Percentiles rank a stretch among this genome's conserved stretches.
Conservation (phyloP, 2,797 vertebrate genomes). For the Semotilus atromaculatus region DNA sequence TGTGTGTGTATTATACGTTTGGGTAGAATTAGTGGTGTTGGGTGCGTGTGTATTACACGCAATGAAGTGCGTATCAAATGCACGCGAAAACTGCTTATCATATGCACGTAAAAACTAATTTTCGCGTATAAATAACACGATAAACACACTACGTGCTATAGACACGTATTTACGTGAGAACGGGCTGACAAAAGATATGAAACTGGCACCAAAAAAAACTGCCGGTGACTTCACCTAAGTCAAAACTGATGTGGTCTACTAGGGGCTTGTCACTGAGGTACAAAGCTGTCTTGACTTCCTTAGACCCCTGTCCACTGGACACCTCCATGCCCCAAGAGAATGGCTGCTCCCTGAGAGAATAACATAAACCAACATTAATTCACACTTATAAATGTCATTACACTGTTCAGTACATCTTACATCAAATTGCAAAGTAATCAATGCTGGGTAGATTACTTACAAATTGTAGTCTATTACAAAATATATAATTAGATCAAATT, state of each 20-base stretch:
- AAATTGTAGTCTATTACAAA: background rate
- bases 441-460: background rate
- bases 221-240: slow-evolving; percentile 70
- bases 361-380: slow-evolving; percentile 13
- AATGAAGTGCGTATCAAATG: too few relatives aligned
- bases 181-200: background rate
- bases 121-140: too few relatives aligned
- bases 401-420: background rate
- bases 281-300: slow-evolving; percentile 85
- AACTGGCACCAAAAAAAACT: background rate
- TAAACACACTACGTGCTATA: too few relatives aligned
- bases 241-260: slow-evolving; percentile 80
- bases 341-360: slow-evolving; percentile 81
- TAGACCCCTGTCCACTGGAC: slow-evolving; percentile 82
- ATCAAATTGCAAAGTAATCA: background rate
- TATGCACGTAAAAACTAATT: too few relatives aligned
- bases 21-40: too few relatives aligned
- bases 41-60: too few relatives aligned
- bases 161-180: too few relatives aligned
- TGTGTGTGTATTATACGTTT: too few relatives aligned
- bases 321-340: slow-evolving; percentile 88
- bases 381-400: background rate
- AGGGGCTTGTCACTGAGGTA: slow-evolving; percentile 83
- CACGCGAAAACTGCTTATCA: too few relatives aligned
- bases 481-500: background rate